Conservation (phyloP, 2,888 invertebrate species). For the Cephus pulcher region DNA sequence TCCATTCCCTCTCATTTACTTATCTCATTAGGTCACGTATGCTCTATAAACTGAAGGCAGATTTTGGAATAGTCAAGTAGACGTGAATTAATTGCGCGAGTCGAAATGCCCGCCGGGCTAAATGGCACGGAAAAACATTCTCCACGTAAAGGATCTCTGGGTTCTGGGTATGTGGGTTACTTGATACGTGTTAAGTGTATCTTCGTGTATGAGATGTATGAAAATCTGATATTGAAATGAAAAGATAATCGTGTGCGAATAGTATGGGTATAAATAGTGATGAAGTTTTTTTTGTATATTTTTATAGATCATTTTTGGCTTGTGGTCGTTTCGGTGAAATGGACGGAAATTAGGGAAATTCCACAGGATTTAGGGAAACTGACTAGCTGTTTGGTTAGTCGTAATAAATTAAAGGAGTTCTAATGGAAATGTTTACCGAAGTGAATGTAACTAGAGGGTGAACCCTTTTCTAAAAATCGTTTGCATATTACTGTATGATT, state of each 20-base stretch:
- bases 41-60: neutral
- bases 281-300: neutral
- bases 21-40: neutral
- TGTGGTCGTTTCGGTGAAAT: neutral
- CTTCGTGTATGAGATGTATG: neutral
- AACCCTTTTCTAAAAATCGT: neutral
- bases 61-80: constrained; percentile 29
- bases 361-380: neutral
- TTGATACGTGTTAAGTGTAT: neutral
- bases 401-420: neutral
- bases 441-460: neutral
- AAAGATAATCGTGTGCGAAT: neutral
- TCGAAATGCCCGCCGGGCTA: neutral
- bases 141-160: neutral
- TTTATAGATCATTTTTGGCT: neutral
- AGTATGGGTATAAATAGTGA: neutral
- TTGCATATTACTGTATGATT: neutral
- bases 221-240: neutral
- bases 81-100: constrained; percentile 30
- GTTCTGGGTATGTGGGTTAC: neutral
- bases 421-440: neutral
- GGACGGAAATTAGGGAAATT: neutral
- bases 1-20: neutral
- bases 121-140: neutral
- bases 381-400: neutral